These are phyloP conservation scores for Choristoneura fumiferana DNA, from an alignment of 1,140 invertebrate species.

Conservation along the genomic window DNA sequence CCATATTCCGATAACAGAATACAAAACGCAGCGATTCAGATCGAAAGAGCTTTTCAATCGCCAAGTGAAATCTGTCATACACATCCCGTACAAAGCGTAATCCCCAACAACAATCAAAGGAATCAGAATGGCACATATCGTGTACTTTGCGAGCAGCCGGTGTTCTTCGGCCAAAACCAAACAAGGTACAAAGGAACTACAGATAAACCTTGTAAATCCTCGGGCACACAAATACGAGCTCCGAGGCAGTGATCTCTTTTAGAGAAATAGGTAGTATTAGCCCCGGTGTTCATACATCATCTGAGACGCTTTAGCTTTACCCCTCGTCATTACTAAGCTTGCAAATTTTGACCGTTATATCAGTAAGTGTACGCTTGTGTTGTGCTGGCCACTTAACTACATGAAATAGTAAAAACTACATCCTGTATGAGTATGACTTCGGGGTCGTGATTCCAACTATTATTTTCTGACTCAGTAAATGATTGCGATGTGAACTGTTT, in stretches of 20 bases:
- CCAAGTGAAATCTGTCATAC: constrained; percentile 6
- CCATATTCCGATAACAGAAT: too few relatives aligned
- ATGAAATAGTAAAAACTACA: too few relatives aligned
- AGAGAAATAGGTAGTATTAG: constrained; percentile 14
- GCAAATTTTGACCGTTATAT: background rate
- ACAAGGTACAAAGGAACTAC: constrained; percentile 13
- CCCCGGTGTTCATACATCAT: constrained; percentile 8
- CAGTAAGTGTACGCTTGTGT: too few relatives aligned
- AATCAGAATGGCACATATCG: constrained; percentile 8
- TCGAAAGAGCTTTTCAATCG: background rate
- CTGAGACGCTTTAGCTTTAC: constrained; percentile 3
- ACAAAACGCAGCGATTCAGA: too few relatives aligned
- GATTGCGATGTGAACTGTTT: too few relatives aligned
- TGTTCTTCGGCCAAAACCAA: constrained; percentile 1
- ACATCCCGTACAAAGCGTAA: background rate
- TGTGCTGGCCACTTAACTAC: too few relatives aligned
- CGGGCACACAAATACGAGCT: constrained; percentile 14
- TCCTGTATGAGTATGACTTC: too few relatives aligned
- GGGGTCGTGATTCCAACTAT: too few relatives aligned
- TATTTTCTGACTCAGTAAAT: too few relatives aligned
- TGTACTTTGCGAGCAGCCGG: background rate
- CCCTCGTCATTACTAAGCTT: constrained; percentile 11
- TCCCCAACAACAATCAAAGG: constrained; percentile 11
- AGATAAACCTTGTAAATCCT: constrained; percentile 19
- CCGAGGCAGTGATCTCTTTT: constrained; percentile 7